These are phyloP conservation scores for Acanthosepion esculentum DNA, from an alignment of 2,888 invertebrate species.

Conservation along the genomic window DNA sequence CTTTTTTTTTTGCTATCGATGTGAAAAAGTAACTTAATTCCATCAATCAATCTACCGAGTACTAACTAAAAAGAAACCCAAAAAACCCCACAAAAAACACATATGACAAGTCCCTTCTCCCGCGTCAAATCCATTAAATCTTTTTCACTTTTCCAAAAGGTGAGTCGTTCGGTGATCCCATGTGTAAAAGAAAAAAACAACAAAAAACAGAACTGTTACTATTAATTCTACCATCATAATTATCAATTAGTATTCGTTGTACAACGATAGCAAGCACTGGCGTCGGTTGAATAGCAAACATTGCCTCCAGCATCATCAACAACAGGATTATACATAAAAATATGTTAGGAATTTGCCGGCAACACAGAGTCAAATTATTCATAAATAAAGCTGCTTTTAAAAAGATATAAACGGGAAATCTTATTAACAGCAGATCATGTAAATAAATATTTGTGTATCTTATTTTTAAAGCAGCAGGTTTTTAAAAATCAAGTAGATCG, in stretches of 20 bases:
- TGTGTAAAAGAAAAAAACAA: too few relatives aligned
- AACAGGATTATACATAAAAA: not conserved
- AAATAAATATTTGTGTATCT: not conserved
- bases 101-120: too few relatives aligned
- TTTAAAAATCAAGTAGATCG: not conserved
- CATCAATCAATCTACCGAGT: too few relatives aligned
- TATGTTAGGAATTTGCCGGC: constrained; percentile 1
- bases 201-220: too few relatives aligned
- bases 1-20: too few relatives aligned
- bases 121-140: too few relatives aligned
- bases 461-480: not conserved
- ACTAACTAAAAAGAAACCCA: too few relatives aligned
- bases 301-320: not conserved
- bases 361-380: not conserved
- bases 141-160: too few relatives aligned
- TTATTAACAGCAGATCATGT: not conserved
- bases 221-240: too few relatives aligned
- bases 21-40: too few relatives aligned
- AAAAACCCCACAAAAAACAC: too few relatives aligned
- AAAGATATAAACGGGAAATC: not conserved
- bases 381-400: not conserved
- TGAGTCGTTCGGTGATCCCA: too few relatives aligned
- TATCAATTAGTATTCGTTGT: not conserved
- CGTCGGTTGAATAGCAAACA: not conserved
- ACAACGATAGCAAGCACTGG: not conserved